Percentiles rank a stretch among this genome's conserved stretches.
Evolutionary conservation across 1,140 invertebrate species (phyloP).

Genomic region (Bombus cullumanus): DNA sequence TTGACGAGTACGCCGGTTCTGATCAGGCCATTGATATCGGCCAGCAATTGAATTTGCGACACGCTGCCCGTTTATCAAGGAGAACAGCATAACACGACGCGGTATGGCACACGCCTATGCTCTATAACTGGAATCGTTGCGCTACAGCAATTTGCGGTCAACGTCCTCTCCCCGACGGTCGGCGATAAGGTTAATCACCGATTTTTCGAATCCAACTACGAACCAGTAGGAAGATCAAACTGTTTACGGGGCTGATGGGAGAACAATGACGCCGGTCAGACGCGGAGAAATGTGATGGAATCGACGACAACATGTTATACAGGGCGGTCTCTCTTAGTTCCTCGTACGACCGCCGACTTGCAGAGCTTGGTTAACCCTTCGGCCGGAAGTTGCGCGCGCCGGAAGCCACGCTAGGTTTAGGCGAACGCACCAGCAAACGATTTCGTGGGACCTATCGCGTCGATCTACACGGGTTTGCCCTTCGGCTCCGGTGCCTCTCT

Average conservation of each 20-base stretch:
- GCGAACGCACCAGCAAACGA: constrained; percentile 72
- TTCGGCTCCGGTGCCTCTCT: constrained; percentile 41
- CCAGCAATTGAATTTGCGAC: constrained; percentile 56
- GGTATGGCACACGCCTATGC: too few species aligned
- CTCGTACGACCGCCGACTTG: constrained; percentile 11
- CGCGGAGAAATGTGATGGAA: background rate
- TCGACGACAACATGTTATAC: constrained; percentile 9
- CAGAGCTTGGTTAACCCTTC: constrained; percentile 67
- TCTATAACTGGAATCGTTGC: constrained; percentile 39
- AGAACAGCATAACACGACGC: background rate
- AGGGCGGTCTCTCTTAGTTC: background rate
- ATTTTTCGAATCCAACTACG: constrained; percentile 26
- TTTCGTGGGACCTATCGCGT: constrained; percentile 51
- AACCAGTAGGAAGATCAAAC: background rate
- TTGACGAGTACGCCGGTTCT: constrained; percentile 27
- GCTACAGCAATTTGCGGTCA: constrained; percentile 53
- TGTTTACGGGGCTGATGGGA: constrained; percentile 28
- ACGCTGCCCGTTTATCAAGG: constrained; percentile 43
- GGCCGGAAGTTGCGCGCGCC: constrained; percentile 75
- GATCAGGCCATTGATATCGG: constrained; percentile 44
- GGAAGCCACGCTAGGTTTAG: constrained; percentile 77
- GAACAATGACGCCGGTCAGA: constrained; percentile 18
- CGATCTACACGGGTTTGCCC: constrained; percentile 48
- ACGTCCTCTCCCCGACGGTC: constrained; percentile 8
- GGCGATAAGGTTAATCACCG: constrained; percentile 36